Conservation (phyloP, 2,888 invertebrate species). For the Stenoptilia bipunctidactyla region DNA sequence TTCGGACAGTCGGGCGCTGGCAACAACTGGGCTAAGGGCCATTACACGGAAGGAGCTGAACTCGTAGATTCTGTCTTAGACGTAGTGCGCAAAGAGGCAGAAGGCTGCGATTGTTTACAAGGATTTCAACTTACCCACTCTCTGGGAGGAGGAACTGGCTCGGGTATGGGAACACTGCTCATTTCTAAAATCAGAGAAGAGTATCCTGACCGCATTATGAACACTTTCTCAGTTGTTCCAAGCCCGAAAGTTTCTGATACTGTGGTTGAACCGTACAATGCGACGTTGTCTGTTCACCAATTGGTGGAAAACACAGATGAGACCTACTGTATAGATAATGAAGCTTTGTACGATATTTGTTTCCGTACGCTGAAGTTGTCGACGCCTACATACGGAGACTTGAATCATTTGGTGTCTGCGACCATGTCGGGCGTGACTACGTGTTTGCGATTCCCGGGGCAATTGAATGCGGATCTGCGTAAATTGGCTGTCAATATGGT, state of each 20-base stretch:
- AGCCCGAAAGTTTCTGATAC: constrained; percentile 83
- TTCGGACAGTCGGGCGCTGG: constrained; percentile 72
- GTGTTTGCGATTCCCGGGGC: constrained; percentile 76
- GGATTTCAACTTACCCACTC: constrained; percentile 90
- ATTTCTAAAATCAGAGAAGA: constrained; percentile 90
- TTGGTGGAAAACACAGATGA: constrained; percentile 81
- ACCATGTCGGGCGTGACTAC: constrained; percentile 90
- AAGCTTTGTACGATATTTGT: constrained; percentile 80
- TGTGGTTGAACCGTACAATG: constrained; percentile 81
- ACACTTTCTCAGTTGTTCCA: constrained; percentile 84
- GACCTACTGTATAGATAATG: constrained; percentile 81
- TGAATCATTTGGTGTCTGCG: constrained; percentile 85
- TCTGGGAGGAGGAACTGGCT: constrained; percentile 60
- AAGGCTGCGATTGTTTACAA: constrained; percentile 92
- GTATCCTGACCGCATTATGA: constrained; percentile 89
- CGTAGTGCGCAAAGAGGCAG: constrained; percentile 85
- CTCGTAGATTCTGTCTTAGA: constrained; percentile 85
- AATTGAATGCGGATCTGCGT: constrained; percentile 55
- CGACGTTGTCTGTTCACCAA: constrained; percentile 86
- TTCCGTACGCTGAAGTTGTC: constrained; percentile 81
- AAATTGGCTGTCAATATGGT: constrained; percentile 63
- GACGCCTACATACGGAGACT: constrained; percentile 83
- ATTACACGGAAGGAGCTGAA: constrained; percentile 92
- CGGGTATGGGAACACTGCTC: constrained; percentile 74
- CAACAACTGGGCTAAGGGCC: constrained; percentile 74